Percentiles rank a stretch among this genome's conserved stretches.
phyloP scores from a whole-genome alignment of 2,888 invertebrate genomes.

The Baccha elongata region DNA sequence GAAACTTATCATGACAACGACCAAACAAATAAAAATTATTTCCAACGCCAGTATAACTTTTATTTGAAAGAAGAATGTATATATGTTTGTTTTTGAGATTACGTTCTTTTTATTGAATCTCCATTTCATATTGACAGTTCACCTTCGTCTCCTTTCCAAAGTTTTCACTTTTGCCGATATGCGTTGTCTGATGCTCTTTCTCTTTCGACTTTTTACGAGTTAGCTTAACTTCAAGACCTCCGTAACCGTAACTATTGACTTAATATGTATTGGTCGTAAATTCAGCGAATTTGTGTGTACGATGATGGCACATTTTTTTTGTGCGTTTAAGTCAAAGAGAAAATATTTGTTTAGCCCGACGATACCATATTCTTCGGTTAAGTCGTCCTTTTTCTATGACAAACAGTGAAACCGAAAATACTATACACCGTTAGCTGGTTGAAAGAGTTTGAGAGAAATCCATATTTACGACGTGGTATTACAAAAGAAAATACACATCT shows the following conservation, averaged over 20 bases:
- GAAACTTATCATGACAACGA: conserved; percentile 29
- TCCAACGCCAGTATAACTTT: conserved; percentile 48
- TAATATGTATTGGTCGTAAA: conserved; percentile 64
- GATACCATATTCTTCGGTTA: conserved; percentile 5
- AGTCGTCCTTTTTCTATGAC: conserved; percentile 13
- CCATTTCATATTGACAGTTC: conserved; percentile 57
- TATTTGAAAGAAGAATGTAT: conserved; percentile 1
- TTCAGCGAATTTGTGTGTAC: conserved; percentile 26
- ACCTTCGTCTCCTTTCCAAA: background rate
- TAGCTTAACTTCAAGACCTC: conserved; percentile 27
- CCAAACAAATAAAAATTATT: conserved; percentile 53
- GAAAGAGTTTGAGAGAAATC: background rate
- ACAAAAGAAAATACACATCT: conserved; percentile 8
- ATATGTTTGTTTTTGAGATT: conserved; percentile 53
- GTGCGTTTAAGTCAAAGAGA: conserved; percentile 43
- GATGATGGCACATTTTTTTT: conserved; percentile 13
- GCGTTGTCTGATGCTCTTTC: background rate
- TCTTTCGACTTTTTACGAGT: background rate
- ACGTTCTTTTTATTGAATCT: conserved; percentile 55
- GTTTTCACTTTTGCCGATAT: background rate
- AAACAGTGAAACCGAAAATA: background rate
- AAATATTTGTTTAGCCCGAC: conserved; percentile 60
- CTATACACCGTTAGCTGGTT: background rate
- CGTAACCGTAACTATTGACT: conserved; percentile 68
- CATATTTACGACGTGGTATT: conserved; percentile 38